Conservation (phyloP, 2,888 invertebrate genomes). For the Pseudococcus jackbeardsleyi region DNA sequence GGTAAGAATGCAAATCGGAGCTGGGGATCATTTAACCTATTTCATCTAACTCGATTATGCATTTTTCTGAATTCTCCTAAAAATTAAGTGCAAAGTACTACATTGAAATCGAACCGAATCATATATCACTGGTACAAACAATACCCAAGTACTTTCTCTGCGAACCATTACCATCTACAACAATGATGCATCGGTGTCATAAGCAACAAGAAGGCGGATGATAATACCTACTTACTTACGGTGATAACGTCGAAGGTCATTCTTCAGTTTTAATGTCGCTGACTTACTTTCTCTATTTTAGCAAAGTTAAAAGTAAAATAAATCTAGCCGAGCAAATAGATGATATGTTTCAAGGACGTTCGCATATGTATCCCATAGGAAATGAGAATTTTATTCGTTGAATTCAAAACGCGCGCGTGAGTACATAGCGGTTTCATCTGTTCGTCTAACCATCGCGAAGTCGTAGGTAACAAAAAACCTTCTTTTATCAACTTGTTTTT, state of each 20-base stretch:
- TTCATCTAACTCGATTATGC: no score
- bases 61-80: no score
- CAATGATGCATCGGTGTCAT: background rate
- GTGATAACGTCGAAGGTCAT: constrained; percentile 55
- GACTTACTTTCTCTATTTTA: constrained; percentile 60
- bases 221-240: constrained; percentile 6
- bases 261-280: constrained; percentile 55
- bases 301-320: constrained; percentile 39
- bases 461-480: background rate
- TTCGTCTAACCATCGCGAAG: background rate
- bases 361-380: constrained; percentile 18
- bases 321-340: constrained; percentile 25
- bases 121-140: no score
- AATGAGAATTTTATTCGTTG: constrained; percentile 8
- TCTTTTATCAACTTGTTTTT: background rate
- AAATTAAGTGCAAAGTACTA: no score
- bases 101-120: no score
- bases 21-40: no score
- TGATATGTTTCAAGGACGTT: constrained; percentile 42
- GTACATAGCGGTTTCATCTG: background rate
- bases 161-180: constrained; percentile 4
- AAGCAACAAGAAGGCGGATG: background rate
- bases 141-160: background rate
- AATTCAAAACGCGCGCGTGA: constrained; percentile 16
- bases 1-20: no score